Evolutionary conservation across 2,113 vertebrate species (phyloP).

Genomic region (Myotis yumanensis): DNA sequence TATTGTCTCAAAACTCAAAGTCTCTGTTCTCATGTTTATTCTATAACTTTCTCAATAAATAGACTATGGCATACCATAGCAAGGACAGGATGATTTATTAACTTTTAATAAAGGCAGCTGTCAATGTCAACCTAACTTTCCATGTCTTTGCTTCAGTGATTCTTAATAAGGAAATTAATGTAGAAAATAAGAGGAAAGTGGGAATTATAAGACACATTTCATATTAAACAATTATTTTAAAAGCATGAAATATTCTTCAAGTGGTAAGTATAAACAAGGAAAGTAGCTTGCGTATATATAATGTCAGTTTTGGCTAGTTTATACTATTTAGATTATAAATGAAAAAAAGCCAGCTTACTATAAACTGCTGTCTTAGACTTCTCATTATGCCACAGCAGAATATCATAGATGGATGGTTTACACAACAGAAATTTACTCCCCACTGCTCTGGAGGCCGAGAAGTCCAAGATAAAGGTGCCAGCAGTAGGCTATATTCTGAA

Average conservation of each 20-base stretch:
- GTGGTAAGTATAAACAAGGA: not conserved
- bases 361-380: not conserved
- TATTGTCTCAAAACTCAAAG: not conserved
- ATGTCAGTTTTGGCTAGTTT: not conserved
- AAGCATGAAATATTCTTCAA: not conserved
- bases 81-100: conserved; percentile 69
- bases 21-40: conserved; percentile 14
- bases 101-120: conserved; percentile 61
- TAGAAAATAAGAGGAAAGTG: conserved; percentile 17
- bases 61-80: conserved; percentile 2
- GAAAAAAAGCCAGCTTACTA: not conserved
- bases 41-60: conserved; percentile 24
- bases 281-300: not conserved
- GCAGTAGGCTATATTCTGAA: not conserved
- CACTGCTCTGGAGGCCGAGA: not conserved
- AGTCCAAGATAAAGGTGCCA: not conserved
- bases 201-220: not conserved
- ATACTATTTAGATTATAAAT: not conserved
- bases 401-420: not conserved
- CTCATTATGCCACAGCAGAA: not conserved
- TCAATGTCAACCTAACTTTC: conserved; percentile 42
- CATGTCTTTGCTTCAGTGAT: conserved; percentile 52
- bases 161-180: conserved; percentile 51
- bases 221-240: conserved; percentile 1
- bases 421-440: not conserved